Evolutionary conservation across 2,888 invertebrate species (phyloP), one percentile per base, ranked within the genome.

Genomic region (Harpagoxenus sublaevis): DNA sequence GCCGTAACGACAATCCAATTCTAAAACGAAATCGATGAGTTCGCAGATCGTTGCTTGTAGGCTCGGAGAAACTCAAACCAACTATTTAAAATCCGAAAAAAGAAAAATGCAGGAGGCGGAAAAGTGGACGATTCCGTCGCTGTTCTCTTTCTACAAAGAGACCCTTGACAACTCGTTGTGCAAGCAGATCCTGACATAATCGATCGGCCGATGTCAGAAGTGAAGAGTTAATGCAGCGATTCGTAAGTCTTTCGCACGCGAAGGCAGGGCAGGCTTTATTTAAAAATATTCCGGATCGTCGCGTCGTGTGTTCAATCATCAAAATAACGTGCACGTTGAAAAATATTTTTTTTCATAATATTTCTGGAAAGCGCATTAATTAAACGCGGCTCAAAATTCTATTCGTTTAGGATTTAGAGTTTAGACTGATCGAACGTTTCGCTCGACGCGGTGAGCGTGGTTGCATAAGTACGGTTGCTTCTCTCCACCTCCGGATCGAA

Each of bases 401-500:
- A 8, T 15, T 45, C 28, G 71, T 39, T 48, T 48, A 35, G 8
- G 35, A 73, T 39, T 55, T 48, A 48, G 31, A 73, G 60, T 39
- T 55, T 48, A 48, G 31, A 73, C 45, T 45, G n/a, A 45, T 60
- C 78, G 15, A 23, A 31, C 48, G 57, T 60, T 48, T 18, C 35
- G 48, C 48, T 6, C 35, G 18, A 31, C 15, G 6, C 35, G 5
- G 35, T 60, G 48, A 79, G 70, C 31, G 39, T 10, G 39, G 57
- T 60, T 70, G 60, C 70, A 83, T 62, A 70, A 48, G 78, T 87
- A 84, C 89, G 82, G 65, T 68, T 65, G 66, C 62, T 85, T 81
- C 81, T 66, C 86, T 81, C 62, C 79, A 53, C 53, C 57, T 78
- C 68, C 60, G 62, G 86, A 90, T 90, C 90, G 90, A 89, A 88